These are phyloP conservation scores for Phortica variegata DNA, from an alignment of 1,140 invertebrate genomes.

Conservation along the genomic window DNA sequence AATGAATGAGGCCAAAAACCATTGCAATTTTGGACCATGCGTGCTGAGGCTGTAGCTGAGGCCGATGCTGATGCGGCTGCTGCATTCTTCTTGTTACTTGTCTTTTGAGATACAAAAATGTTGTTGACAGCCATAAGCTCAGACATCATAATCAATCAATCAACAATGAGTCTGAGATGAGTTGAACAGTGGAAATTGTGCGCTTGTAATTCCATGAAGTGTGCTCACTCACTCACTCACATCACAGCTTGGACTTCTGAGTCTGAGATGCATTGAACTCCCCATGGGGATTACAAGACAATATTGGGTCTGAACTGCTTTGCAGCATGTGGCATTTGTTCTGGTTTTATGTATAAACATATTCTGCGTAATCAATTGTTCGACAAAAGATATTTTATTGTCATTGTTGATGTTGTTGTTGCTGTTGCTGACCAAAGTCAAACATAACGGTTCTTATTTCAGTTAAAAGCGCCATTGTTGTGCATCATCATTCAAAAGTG, in stretches of 20 bases:
- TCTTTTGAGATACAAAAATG: conserved; percentile 28
- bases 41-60: too few species aligned
- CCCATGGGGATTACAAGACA: conserved; percentile 30
- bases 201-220: too few species aligned
- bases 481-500: not conserved
- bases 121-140: conserved; percentile 37
- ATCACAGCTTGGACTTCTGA: not conserved
- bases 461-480: too few species aligned
- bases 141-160: conserved; percentile 36
- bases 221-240: too few species aligned
- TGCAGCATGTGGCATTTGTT: conserved; percentile 11
- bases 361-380: conserved; percentile 52
- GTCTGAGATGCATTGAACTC: conserved; percentile 15
- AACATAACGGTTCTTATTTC: not conserved
- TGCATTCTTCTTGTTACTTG: conserved; percentile 38
- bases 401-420: too few species aligned
- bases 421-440: conserved; percentile 16
- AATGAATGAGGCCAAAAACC: too few species aligned
- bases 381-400: too few species aligned
- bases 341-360: conserved; percentile 31
- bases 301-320: conserved; percentile 19
- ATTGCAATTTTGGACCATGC: conserved; percentile 50
- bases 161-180: too few species aligned
- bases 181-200: conserved; percentile 12
- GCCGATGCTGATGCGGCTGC: too few species aligned